Conservation (phyloP, 2,888 invertebrate species). For the Acrobasis suavella region DNA sequence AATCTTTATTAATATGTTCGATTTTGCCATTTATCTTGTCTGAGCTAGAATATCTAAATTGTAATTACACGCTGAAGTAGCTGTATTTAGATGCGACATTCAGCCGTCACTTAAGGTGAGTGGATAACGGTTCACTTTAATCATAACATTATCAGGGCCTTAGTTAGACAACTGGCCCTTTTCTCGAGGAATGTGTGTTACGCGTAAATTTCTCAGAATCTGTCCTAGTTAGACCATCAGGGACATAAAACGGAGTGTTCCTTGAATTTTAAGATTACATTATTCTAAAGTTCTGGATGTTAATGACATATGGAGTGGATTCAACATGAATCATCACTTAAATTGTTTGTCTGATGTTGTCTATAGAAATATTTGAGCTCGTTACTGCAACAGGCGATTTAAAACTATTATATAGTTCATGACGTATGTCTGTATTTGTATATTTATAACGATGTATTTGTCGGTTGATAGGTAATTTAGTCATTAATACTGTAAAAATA, state of each 20-base stretch:
- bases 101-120: conserved; percentile 23
- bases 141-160: conserved; percentile 58
- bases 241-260: conserved; percentile 29
- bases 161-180: conserved; percentile 29
- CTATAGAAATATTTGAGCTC: not conserved
- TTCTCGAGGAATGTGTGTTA: conserved; percentile 14
- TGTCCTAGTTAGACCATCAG: conserved; percentile 25
- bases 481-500: too few species aligned
- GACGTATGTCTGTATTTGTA: too few species aligned
- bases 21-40: conserved; percentile 11
- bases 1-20: conserved; percentile 9
- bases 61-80: conserved; percentile 11
- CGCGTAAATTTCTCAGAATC: conserved; percentile 18
- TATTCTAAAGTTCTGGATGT: conserved; percentile 7
- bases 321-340: conserved; percentile 4
- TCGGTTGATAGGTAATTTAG: too few species aligned
- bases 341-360: not conserved
- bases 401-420: not conserved
- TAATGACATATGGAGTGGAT: conserved; percentile 1
- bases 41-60: conserved; percentile 2
- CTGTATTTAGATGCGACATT: conserved; percentile 13
- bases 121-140: conserved; percentile 49
- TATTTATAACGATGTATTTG: too few species aligned
- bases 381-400: not conserved
- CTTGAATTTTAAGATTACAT: conserved; percentile 23